Percentiles rank a stretch among this genome's conserved stretches.
Conservation (phyloP, 2,888 invertebrate species). For the Lutraria lutraria region DNA sequence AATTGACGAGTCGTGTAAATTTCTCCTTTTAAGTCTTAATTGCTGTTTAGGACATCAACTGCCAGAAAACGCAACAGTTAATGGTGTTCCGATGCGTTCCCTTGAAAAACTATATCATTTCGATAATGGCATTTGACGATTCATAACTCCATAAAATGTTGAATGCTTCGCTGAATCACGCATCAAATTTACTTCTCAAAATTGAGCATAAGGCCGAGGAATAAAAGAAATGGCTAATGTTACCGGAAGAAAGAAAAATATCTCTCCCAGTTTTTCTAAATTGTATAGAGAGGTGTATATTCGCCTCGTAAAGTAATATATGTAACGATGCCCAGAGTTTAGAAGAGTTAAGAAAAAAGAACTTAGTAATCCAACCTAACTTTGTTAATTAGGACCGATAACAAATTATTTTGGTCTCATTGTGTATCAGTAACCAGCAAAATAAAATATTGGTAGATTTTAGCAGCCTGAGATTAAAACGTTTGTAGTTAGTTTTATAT, state of each 20-base stretch:
- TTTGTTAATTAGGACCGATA: neutral
- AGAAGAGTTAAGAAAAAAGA: too few relatives aligned
- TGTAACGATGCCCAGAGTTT: too few relatives aligned
- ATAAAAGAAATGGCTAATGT: neutral
- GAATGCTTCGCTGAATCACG: slow-evolving; percentile 28
- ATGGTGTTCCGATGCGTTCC: slow-evolving; percentile 46
- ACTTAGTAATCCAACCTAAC: too few relatives aligned
- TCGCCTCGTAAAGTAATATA: neutral
- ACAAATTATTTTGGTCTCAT: neutral
- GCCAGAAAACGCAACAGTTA: slow-evolving; percentile 62
- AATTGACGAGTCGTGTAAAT: slow-evolving; percentile 62
- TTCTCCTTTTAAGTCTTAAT: slow-evolving; percentile 63
- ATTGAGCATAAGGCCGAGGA: neutral
- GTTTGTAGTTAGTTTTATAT: slow-evolving; percentile 8
- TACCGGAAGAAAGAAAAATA: neutral
- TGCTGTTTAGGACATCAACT: slow-evolving; percentile 56
- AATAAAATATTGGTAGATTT: neutral
- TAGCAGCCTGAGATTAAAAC: neutral
- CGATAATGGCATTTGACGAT: slow-evolving; percentile 57
- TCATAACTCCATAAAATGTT: slow-evolving; percentile 55
- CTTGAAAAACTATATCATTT: slow-evolving; percentile 61
- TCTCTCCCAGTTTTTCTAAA: neutral
- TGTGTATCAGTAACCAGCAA: neutral
- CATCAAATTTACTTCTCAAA: slow-evolving; percentile 26
- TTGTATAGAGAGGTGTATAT: neutral